Base-by-base conservation (phyloP, 2,113 vertebrate genomes). In the Blennius ocellaris region DNA sequence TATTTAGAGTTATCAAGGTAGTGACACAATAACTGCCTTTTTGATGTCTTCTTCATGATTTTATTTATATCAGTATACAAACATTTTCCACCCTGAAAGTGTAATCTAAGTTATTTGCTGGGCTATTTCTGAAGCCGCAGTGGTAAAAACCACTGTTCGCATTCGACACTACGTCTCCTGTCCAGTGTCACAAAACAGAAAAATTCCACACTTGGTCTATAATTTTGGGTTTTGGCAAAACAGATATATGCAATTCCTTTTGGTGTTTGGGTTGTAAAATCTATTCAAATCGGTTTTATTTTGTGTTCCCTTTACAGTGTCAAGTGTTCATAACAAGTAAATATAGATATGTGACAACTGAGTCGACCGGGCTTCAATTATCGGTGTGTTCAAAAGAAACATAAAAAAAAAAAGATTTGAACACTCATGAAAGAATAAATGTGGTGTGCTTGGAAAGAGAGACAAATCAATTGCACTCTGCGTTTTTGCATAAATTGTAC, bases 161-260 rank as follows among this genome's bases (percentile, higher is more conserved):
- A 88, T 87, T 85, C 79, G 79, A 85, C 80, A 85, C 76, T 36
- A 79, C 73, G 82, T 87, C 43, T 73, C 44, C 17, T 55, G 85
- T 83, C 55, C 40, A 52, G 52, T 68, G 76, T 79, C 74, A 76
- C 68, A 74, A 80, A 82, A 80, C 53, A 70, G 55, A 60, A 73
- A 88, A 81, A 79, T 73, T 62, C 37, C 54, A 30, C 71, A 17
- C 69, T 50, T 1, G 2, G 48, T 51, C 78, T 87, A 39, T 87
- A 80, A 90, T 88, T 87, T 63, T 76, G 82, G 81, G 45, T 68
- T 73, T 55, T 86, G 85, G 80, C 75, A 75, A 45, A 41, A 73
- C 58, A 66, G 38, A 79, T 70, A 68, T 72, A 70, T 48, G 77
- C 58, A 56, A 80, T 74, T 77, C 68, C 14, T n/a, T 71, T 69